Evolutionary conservation across 1,140 invertebrate genomes (phyloP).

Genomic region (Saccostrea glomerata): DNA sequence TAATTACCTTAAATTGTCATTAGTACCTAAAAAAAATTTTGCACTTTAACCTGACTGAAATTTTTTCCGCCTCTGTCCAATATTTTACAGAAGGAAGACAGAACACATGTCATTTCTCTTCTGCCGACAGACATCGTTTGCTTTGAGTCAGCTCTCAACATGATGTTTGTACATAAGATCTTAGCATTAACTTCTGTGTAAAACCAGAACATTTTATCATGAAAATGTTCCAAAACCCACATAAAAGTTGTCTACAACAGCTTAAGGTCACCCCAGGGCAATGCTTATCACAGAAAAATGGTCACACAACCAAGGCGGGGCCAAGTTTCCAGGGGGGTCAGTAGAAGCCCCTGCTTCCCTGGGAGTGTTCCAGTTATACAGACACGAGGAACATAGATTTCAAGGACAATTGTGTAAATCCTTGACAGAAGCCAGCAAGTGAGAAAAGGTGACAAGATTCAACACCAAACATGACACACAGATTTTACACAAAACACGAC

Average conservation of each 20-base stretch:
- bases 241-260: slow-evolving; percentile 1
- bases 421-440: background rate
- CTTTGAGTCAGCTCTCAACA: slow-evolving; percentile 28
- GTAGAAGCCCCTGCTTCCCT: background rate
- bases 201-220: slow-evolving; percentile 1
- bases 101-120: slow-evolving; percentile 7
- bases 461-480: background rate
- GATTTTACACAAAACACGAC: no score
- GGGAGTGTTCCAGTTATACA: background rate
- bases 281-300: background rate
- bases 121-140: background rate
- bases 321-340: background rate
- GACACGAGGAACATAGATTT: background rate
- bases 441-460: background rate
- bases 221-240: slow-evolving; percentile 1
- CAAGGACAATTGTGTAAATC: background rate
- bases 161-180: slow-evolving; percentile 19
- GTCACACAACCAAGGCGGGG: slow-evolving; percentile 1
- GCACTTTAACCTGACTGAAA: background rate
- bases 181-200: slow-evolving; percentile 1
- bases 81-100: background rate
- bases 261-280: background rate
- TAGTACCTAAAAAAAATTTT: background rate
- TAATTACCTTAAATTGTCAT: slow-evolving; percentile 2
- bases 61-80: background rate